phyloP scores from a whole-genome alignment of 2,888 invertebrate genomes.

The Erynnis tages region DNA sequence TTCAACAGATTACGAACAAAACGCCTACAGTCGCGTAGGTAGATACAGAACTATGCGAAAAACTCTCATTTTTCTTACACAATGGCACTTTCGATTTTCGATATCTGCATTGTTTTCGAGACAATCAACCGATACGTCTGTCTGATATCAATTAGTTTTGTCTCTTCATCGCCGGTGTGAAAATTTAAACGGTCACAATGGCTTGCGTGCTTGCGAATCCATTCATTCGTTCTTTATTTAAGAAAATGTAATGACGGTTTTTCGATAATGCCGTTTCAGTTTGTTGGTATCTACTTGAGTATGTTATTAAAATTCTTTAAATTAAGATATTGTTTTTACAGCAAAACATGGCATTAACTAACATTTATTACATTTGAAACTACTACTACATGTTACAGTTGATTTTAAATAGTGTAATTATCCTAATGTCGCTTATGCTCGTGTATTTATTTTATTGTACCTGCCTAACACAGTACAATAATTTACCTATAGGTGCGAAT shows the following conservation, averaged over 20 bases:
- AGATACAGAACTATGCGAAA: constrained; percentile 22
- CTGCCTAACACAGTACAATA: too few species aligned
- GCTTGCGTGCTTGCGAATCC: neutral
- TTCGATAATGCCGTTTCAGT: too few species aligned
- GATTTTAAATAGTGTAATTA: too few species aligned
- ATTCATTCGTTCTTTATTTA: neutral
- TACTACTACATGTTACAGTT: too few species aligned
- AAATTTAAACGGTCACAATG: constrained; percentile 5
- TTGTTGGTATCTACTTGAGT: too few species aligned
- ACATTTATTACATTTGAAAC: too few species aligned
- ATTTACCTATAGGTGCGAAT: too few species aligned
- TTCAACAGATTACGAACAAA: constrained; percentile 1
- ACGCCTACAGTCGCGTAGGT: neutral
- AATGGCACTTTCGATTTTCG: constrained; percentile 25
- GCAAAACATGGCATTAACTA: too few species aligned
- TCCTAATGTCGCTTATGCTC: too few species aligned
- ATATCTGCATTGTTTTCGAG: constrained; percentile 22
- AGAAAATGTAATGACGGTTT: neutral
- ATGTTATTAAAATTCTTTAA: too few species aligned
- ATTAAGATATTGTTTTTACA: too few species aligned
- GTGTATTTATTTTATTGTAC: too few species aligned
- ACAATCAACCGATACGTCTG: constrained; percentile 19
- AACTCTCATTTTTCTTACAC: constrained; percentile 21
- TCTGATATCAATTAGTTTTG: constrained; percentile 13
- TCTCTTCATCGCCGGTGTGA: constrained; percentile 12